Conservation (phyloP, 23 tunicate species). For the Styela plicata region DNA sequence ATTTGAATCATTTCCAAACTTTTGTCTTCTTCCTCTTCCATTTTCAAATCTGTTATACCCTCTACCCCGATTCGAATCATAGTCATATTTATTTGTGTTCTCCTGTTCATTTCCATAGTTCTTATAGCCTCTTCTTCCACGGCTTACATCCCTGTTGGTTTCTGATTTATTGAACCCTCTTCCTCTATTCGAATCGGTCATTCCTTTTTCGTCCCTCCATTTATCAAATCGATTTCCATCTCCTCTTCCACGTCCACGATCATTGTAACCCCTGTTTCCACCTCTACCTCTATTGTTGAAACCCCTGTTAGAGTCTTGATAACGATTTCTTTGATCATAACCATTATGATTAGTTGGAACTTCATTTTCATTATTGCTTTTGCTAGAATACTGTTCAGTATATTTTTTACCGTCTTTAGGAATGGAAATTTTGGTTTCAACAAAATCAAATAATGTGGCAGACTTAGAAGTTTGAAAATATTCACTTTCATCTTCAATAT, state of each 20-base stretch:
- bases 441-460: slow-evolving; percentile 56
- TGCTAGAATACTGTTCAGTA: background rate
- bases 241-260: background rate
- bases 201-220: background rate
- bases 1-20: background rate
- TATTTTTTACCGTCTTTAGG: background rate
- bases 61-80: background rate
- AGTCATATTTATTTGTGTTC: background rate
- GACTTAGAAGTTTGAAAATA: slow-evolving; percentile 22
- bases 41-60: background rate
- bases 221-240: background rate
- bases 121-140: too few relatives aligned
- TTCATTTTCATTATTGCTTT: background rate
- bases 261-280: background rate
- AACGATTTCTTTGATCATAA: background rate
- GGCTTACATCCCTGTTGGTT: background rate
- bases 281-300: background rate
- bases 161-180: background rate
- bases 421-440: slow-evolving; percentile 41
- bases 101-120: too few relatives aligned
- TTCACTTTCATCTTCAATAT: slow-evolving; percentile 18
- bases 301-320: background rate
- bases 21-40: background rate
- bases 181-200: background rate
- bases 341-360: background rate